Evolutionary conservation across 2,888 invertebrate genomes (phyloP), one percentile per base, ranked within the genome.

Genomic region (Thereva unica): DNA sequence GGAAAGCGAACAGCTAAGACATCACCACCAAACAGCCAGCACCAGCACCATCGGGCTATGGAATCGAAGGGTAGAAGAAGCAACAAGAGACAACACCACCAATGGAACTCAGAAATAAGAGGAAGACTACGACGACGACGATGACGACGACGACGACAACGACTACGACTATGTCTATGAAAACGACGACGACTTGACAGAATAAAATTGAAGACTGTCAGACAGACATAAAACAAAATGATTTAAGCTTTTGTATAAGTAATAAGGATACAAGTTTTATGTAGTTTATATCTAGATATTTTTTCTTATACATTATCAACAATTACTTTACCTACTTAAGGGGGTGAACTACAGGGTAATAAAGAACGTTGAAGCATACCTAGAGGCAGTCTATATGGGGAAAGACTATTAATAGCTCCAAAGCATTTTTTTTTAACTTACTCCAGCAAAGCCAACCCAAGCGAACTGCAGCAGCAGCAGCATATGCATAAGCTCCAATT

Each of bases 401-500:
- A 23, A 23, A 23, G 2, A 23, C 23, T 23, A 23, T 23, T 23
- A 23, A 23, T 23, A 23, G 23, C 23, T 23, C 23, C 23, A 23
- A 23, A 23, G 23, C 23, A 23, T 23, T 23, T 23, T 23, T 23
- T 23, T 23, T 23, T 23, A 23, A 2, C 23, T 23, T 23, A 42
- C 45, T 12, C 56, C 42, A n/a, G 6, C 34, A 23, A 23, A 23
- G n/a, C 45, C 9, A 42, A n/a, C 35, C 35, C 37, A 49, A 37
- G 35, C 35, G 37, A 35, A 45, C 47, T 47, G 59, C 23, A 23
- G 23, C 23, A 2, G 23, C 23, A 23, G 23, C 23, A 23, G 23
- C 23, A 59, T 59, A 59, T 59, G 59, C 59, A 59, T n/a, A 49
- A 38, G 38, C 42, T 59, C 38, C 59, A 59, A 59, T 59, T 59